A percentile compares a stretch with the other conserved stretches of the same genome.
phyloP scores from a whole-genome alignment of 2,888 invertebrate genomes.

The Leucophenga montana region DNA sequence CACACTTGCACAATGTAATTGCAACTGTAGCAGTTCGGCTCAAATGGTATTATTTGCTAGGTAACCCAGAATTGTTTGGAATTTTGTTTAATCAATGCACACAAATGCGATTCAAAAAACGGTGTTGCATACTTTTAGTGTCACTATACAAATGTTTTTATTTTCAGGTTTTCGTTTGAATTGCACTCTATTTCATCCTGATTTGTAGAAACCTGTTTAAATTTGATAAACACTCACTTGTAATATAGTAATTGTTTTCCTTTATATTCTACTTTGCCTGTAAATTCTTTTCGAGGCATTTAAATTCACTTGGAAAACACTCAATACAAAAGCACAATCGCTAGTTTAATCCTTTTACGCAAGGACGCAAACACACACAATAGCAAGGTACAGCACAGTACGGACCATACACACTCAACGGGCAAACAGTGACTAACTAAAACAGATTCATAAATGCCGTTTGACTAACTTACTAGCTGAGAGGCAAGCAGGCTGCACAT shows the following conservation, averaged over 20 bases:
- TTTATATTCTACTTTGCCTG: background rate
- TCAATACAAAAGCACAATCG: slow-evolving; percentile 56
- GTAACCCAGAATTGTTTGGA: slow-evolving; percentile 49
- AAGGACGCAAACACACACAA: background rate
- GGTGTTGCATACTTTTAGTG: slow-evolving; percentile 21
- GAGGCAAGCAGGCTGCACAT: slow-evolving; percentile 43
- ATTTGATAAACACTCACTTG: background rate
- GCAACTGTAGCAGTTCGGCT: background rate
- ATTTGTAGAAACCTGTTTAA: no score
- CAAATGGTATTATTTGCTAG: slow-evolving; percentile 38
- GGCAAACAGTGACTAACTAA: slow-evolving; percentile 34
- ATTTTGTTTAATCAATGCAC: slow-evolving; percentile 68
- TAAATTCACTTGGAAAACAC: background rate
- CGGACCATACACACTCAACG: slow-evolving; percentile 27
- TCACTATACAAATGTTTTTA: background rate
- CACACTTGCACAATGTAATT: background rate
- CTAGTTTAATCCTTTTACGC: slow-evolving; percentile 21
- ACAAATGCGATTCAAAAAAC: slow-evolving; percentile 34
- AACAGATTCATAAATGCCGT: slow-evolving; percentile 17
- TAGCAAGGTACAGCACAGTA: background rate
- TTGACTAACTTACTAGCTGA: slow-evolving; percentile 29
- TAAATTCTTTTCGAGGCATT: background rate
- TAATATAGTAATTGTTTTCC: background rate
- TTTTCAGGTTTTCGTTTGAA: background rate
- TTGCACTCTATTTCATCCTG: no score